Percentiles rank a stretch among this genome's conserved stretches.
Conservation (phyloP, 2,797 vertebrate species). For the Smutsia gigantea region DNA sequence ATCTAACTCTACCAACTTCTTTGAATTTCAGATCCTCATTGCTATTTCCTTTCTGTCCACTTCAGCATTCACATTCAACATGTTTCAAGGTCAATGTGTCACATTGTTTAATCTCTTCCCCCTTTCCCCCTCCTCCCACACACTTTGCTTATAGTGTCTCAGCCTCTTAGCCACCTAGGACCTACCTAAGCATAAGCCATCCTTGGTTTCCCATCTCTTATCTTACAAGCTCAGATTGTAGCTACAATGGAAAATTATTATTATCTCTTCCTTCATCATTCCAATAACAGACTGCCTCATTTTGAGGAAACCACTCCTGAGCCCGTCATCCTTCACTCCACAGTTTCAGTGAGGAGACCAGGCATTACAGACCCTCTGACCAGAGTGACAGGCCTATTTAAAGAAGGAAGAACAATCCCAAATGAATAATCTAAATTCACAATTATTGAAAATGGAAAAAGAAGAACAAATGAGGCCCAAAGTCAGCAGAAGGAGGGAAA, state of each 20-base stretch:
- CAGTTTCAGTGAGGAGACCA: background rate
- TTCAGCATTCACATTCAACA: background rate
- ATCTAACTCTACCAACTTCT: background rate
- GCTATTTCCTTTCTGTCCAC: background rate
- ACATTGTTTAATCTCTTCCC: background rate
- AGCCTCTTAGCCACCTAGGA: background rate
- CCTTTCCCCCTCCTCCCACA: background rate
- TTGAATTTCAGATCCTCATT: background rate
- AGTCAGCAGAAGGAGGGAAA: too few relatives aligned
- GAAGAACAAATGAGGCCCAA: too few relatives aligned
- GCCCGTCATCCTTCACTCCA: background rate
- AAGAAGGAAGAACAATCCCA: too few relatives aligned
- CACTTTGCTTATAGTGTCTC: background rate
- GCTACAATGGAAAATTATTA: background rate
- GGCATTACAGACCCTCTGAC: background rate
- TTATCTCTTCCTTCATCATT: background rate
- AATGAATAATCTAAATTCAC: too few relatives aligned
- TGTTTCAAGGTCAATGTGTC: background rate
- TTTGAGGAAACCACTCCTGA: background rate
- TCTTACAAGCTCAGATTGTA: background rate
- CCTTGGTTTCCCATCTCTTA: background rate
- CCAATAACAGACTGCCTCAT: background rate
- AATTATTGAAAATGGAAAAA: too few relatives aligned
- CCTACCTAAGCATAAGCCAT: background rate
- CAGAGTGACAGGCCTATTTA: too few relatives aligned